Conservation (phyloP, 1,140 invertebrate species). For the Drosophila bifasciata region DNA sequence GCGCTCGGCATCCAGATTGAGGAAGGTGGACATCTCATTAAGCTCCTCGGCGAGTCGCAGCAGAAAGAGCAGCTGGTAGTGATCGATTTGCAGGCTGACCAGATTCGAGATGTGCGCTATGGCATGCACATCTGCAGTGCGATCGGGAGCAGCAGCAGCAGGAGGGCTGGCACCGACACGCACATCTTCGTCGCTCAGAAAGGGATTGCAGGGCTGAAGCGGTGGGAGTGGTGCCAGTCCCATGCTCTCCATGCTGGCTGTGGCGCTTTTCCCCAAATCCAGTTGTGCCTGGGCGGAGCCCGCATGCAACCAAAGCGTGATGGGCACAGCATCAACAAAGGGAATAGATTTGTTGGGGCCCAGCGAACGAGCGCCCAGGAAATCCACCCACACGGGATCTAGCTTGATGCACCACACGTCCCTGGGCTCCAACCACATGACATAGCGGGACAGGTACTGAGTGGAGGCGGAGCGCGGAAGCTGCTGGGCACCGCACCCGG, state of each 20-base stretch:
- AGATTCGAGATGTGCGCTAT: slow-evolving; percentile 91
- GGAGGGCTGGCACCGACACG: slow-evolving; percentile 20
- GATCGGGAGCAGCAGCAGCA: slow-evolving; percentile 40
- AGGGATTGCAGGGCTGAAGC: slow-evolving; percentile 73
- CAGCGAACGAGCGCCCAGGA: slow-evolving; percentile 91
- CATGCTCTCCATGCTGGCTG: slow-evolving; percentile 61
- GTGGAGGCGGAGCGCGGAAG: slow-evolving; percentile 66
- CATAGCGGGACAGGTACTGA: slow-evolving; percentile 85
- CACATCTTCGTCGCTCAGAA: slow-evolving; percentile 76
- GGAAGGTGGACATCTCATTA: slow-evolving; percentile 90
- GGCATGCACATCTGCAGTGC: slow-evolving; percentile 87
- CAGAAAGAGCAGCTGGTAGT: slow-evolving; percentile 96
- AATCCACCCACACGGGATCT: slow-evolving; percentile 97
- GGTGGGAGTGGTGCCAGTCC: slow-evolving; percentile 64
- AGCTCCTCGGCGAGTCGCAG: slow-evolving; percentile 93
- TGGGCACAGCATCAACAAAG: slow-evolving; percentile 94
- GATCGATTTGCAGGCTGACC: slow-evolving; percentile 94
- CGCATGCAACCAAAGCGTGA: slow-evolving; percentile 90
- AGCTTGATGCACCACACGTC: slow-evolving; percentile 94
- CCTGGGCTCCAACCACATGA: slow-evolving; percentile 92
- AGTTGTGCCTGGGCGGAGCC: slow-evolving; percentile 64
- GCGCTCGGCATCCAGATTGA: slow-evolving; percentile 91
- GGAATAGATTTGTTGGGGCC: slow-evolving; percentile 90
- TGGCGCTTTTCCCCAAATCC: slow-evolving; percentile 44
- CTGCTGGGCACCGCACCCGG: slow-evolving; percentile 25